These are phyloP conservation scores for Sylvilagus floridanus DNA, from an alignment of 2,797 vertebrate genomes.

Conservation along the genomic window DNA sequence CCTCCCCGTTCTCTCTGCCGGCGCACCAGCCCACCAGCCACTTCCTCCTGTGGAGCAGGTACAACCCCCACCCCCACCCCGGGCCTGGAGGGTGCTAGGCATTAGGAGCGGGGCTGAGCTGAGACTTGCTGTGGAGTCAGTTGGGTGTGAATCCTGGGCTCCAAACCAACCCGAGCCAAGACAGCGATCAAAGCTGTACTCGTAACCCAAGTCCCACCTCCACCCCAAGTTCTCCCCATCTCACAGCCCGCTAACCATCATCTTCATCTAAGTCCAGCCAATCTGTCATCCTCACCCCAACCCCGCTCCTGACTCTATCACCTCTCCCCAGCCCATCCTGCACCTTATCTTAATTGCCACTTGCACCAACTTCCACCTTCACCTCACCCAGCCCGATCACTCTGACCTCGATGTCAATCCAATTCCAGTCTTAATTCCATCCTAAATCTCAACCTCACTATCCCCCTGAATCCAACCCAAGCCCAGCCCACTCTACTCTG, in stretches of 20 bases:
- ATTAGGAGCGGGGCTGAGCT: background rate
- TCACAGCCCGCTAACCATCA: background rate
- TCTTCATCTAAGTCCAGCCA: background rate
- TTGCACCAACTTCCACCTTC: background rate
- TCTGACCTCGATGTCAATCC: background rate
- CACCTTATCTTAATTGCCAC: background rate
- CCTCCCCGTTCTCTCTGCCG: background rate
- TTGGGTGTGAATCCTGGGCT: background rate
- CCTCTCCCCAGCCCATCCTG: background rate
- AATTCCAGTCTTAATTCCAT: background rate
- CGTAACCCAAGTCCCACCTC: background rate
- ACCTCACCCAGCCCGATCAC: background rate
- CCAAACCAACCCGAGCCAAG: background rate
- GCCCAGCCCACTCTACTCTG: too few species aligned
- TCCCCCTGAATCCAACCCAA: background rate
- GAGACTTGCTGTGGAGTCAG: background rate
- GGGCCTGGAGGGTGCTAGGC: background rate
- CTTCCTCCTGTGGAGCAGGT: constrained; percentile 54
- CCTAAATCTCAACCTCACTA: background rate
- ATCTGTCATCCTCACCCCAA: background rate
- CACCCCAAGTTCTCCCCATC: background rate
- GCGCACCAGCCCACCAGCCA: background rate
- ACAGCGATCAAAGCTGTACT: background rate
- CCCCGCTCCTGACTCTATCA: fast-evolving
- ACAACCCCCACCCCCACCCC: background rate